Conservation (phyloP, 2,797 vertebrate genomes). For the Melanogrammus aeglefinus region DNA sequence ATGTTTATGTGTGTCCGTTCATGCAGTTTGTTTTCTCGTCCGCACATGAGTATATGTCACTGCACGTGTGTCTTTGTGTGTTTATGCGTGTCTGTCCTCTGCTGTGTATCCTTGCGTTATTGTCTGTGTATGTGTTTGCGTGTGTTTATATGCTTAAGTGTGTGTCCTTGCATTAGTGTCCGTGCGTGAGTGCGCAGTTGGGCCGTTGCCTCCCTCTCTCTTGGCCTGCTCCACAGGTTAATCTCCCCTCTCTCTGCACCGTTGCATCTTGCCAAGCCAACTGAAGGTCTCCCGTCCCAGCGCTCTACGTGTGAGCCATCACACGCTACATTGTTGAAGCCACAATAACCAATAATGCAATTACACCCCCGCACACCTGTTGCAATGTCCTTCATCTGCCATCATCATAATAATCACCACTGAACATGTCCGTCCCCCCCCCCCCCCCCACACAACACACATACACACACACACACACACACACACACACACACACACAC, state of each 20-base stretch:
- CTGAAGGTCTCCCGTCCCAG: neutral
- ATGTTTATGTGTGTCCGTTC: neutral
- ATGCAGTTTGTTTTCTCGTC: neutral
- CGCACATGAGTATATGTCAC: neutral
- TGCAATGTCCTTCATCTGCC: neutral
- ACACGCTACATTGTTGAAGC: neutral
- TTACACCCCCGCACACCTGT: neutral
- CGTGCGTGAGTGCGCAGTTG: neutral
- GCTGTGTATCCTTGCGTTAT: neutral
- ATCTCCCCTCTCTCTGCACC: constrained; percentile 54
- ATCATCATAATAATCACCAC: neutral
- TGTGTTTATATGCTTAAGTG: neutral
- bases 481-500: neutral
- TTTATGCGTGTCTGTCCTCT: neutral
- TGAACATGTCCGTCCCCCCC: neutral
- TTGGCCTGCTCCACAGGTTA: constrained; percentile 53
- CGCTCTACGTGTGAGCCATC: neutral
- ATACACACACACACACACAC: constrained; percentile 3
- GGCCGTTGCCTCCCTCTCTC: neutral
- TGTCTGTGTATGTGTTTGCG: neutral
- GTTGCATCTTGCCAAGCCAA: constrained; percentile 1
- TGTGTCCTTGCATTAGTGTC: neutral
- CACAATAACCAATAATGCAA: constrained; percentile 2
- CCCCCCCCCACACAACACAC: neutral
- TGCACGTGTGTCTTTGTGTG: no score